A percentile compares a stretch with the other conserved stretches of the same genome.
Conservation (phyloP, 2,888 invertebrate genomes). For the Onthophagus sagittarius region DNA sequence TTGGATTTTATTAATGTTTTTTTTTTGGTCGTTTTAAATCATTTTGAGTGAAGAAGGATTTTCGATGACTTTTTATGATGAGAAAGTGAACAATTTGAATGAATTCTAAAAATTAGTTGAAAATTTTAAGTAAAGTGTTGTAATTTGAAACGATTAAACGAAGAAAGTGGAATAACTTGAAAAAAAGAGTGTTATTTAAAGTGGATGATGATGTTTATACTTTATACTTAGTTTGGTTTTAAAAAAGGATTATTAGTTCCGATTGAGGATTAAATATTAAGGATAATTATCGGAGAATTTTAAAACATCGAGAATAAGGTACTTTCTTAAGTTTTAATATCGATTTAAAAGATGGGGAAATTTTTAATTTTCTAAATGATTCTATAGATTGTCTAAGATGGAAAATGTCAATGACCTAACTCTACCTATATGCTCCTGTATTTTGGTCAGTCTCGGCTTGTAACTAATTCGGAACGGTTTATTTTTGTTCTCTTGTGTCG, state of each 20-base stretch:
- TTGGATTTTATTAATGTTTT: too few relatives aligned
- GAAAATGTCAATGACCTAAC: constrained; percentile 9
- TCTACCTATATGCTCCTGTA: constrained; percentile 5
- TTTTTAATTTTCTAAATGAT: background rate
- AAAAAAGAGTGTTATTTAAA: background rate
- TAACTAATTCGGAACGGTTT: constrained; percentile 9
- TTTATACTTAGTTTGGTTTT: background rate
- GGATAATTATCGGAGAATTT: background rate
- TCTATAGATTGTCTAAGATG: background rate
- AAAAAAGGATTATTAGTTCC: background rate
- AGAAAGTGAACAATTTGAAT: too few relatives aligned
- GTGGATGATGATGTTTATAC: background rate
- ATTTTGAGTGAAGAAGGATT: too few relatives aligned
- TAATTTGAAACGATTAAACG: too few relatives aligned
- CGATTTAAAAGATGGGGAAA: background rate
- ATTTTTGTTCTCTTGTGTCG: background rate
- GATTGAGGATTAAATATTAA: background rate
- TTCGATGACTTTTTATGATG: too few relatives aligned
- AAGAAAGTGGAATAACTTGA: background rate
- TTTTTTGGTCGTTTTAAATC: too few relatives aligned
- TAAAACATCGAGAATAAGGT: background rate
- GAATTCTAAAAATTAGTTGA: too few relatives aligned
- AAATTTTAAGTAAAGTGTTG: too few relatives aligned
- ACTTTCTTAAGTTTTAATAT: background rate
- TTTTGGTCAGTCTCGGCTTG: constrained; percentile 5